Evolutionary conservation across 2,888 invertebrate species (phyloP), one percentile per base, ranked within the genome.

Genomic region (Prosopocoilus inquinatus): DNA sequence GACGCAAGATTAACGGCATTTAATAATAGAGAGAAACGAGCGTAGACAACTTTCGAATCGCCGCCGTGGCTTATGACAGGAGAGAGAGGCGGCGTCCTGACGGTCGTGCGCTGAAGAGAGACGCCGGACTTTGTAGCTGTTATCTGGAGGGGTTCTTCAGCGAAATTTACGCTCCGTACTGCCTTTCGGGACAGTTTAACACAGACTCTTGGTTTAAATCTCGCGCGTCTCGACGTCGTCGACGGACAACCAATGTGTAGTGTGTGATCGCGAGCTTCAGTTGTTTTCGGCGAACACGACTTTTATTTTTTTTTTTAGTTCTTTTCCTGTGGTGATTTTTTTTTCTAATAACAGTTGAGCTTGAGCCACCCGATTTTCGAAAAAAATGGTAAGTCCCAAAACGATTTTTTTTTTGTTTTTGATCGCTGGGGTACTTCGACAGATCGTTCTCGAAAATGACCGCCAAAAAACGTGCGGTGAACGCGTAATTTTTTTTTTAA

Each of bases 131-230:
- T 50, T 34, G 32, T 58, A 53, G 41, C 46, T 55, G 52, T 53
- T 50, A 52, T 56, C 51, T 51, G 53, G 59, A 56, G 62, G 61
- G 60, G 62, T 60, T 57, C 47, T 54, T 53, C 35, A 51, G 51
- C 51, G 51, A 59, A 62, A 62, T 62, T 60, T 57, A 59, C 56
- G 55, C 57, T 60, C 57, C 50, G 47, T 55, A 49, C 57, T 45
- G 52, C 53, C 51, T 47, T 53, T 46, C 57, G 53, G 48, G 52
- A 59, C 60, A 62, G 62, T 62, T 62, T 55, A 56, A 57, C 58
- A 55, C 50, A 52, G 57, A 60, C 59, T 60, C 48, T 60, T 59
- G 62, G 58, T 60, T 60, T 57, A 57, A 60, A 62, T 60, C 57
- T 58, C 62, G 62, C 60, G 62, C 41, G 49, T 28, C 20, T 55